Evolutionary conservation across 2,888 invertebrate species (phyloP).

Genomic region (Atherix ibis): DNA sequence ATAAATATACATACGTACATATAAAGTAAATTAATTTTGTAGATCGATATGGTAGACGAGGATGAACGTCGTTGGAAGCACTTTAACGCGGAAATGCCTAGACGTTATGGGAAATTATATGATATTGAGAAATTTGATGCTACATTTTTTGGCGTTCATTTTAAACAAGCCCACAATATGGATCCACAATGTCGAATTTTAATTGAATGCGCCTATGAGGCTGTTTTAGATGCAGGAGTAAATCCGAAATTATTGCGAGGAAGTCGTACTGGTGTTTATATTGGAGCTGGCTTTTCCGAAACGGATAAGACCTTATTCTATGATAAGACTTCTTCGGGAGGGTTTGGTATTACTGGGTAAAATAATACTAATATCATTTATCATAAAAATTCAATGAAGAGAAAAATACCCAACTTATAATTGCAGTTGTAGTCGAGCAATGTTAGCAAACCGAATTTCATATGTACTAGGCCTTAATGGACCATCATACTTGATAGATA

Average conservation of each 20-base stretch:
- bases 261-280: constrained; percentile 52
- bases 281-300: constrained; percentile 57
- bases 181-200: constrained; percentile 65
- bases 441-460: constrained; percentile 85
- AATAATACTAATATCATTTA: constrained; percentile 81
- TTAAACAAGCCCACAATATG: constrained; percentile 59
- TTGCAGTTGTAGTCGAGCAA: constrained; percentile 78
- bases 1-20: no score
- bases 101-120: constrained; percentile 54
- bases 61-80: constrained; percentile 61
- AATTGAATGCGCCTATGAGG: constrained; percentile 63
- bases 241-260: constrained; percentile 51
- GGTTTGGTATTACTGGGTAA: constrained; percentile 39
- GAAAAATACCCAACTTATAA: constrained; percentile 76
- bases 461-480: constrained; percentile 77
- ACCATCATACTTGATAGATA: constrained; percentile 77
- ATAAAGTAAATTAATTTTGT: no score
- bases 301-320: constrained; percentile 54
- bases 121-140: constrained; percentile 59
- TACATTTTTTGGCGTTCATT: constrained; percentile 58
- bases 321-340: constrained; percentile 41
- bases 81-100: constrained; percentile 57
- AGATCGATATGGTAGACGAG: constrained; percentile 69
- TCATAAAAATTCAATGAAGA: constrained; percentile 76
- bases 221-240: constrained; percentile 57